phyloP scores from a whole-genome alignment of 2,797 vertebrate genomes.

The Eospalax fontanierii region DNA sequence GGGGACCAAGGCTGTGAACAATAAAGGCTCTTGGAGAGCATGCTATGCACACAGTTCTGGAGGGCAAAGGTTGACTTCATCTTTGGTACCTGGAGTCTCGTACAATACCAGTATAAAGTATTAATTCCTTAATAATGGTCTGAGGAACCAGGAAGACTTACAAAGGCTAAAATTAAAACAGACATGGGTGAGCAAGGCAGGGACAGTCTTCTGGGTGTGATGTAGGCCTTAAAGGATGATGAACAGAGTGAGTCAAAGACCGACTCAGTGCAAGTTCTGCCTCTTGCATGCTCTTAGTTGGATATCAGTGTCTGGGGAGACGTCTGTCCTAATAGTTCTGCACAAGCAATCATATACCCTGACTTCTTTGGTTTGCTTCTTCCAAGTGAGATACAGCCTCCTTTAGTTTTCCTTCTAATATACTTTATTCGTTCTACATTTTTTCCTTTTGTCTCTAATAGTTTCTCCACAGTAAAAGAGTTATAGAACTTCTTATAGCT shows the following conservation, averaged over 20 bases:
- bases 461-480: neutral
- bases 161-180: neutral
- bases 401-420: neutral
- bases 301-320: neutral
- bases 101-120: neutral
- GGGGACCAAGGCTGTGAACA: neutral
- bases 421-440: neutral
- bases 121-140: neutral
- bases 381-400: neutral
- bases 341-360: neutral
- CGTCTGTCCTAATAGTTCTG: neutral
- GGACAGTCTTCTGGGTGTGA: neutral
- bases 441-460: constrained; percentile 9
- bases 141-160: neutral
- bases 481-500: neutral
- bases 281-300: neutral
- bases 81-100: neutral
- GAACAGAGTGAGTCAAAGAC: neutral
- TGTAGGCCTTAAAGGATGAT: neutral
- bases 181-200: neutral
- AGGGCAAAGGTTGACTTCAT: neutral
- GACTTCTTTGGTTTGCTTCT: neutral
- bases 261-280: neutral
- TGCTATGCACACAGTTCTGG: neutral
- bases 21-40: neutral